Base-by-base conservation (phyloP, 2,797 vertebrate genomes). In the Acanthis flammea region DNA sequence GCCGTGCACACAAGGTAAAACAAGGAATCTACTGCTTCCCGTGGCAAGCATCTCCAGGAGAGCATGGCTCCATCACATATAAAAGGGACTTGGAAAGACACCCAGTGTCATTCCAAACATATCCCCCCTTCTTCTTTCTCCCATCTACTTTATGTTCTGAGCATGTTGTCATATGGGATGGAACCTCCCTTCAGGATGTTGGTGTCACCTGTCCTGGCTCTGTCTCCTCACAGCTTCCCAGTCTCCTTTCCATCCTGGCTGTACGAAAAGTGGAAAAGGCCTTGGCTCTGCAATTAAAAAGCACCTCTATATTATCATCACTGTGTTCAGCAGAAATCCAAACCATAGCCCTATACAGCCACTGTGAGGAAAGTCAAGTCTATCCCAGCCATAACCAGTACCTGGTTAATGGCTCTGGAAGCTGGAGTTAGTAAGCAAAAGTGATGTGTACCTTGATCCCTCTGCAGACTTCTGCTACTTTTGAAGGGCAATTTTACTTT, bases 221-320 rank as follows among this genome's bases (percentile, higher is more conserved):
- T 18, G 24, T 57, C 63, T n/a, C 31, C 42, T 50, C 17, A 21
- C 16, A 30, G 1, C 17, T 42, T 63, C 37, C 27, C 25, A 28
- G 22, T 19, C n/a, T 57, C 37, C 8, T 22, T 27, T 17, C 37
- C n/a, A 63, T 24, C 0, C 0, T 2, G 1, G 28, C 14, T 0
- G 0, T 27, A 16, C 4, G 6, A 33, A 57, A 63, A 63, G 12
- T 2, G 1, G 37, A 33, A 30, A 63, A 33, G 17, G 12, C 44
- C 15, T 71, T 51, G 44, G 21, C 10, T 76, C n/a, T 45, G 21
- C 25, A 71, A 35, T 23, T 19, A 57, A 55, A 53, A 68, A 39
- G 0, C 12, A 50, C 16, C 27, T 55, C 42, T 37, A 2, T 31
- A 4, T 63, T 31, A 21, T 21, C 14, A 31, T 54, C n/a, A 31